Conservation (phyloP, 2,888 invertebrate genomes). For the Eupithecia vulgata region DNA sequence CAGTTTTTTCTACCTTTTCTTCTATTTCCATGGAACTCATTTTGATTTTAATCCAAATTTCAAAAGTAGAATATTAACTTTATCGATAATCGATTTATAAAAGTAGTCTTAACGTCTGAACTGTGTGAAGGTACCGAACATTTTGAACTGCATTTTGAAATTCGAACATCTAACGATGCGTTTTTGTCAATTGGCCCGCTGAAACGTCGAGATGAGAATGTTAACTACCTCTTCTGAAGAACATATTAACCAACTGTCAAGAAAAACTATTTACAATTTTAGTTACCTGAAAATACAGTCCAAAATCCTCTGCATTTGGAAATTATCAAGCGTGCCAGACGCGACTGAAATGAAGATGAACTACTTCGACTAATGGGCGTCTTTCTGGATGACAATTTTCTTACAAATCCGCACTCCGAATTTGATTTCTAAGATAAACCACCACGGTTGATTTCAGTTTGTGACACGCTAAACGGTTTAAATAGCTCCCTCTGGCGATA, state of each 20-base stretch:
- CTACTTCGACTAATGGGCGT: slow-evolving; percentile 80
- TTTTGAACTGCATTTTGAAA: slow-evolving; percentile 56
- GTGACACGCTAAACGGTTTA: slow-evolving; percentile 72
- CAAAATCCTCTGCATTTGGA: slow-evolving; percentile 49
- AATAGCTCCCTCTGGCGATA: slow-evolving; percentile 77
- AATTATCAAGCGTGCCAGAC: slow-evolving; percentile 63
- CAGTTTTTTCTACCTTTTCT: slow-evolving; percentile 60
- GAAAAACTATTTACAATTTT: slow-evolving; percentile 43
- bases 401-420: slow-evolving; percentile 42
- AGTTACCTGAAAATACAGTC: slow-evolving; percentile 45
- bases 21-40: slow-evolving; percentile 56
- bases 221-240: slow-evolving; percentile 76
- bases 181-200: slow-evolving; percentile 80
- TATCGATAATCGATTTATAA: background rate
- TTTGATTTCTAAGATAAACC: slow-evolving; percentile 23
- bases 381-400: slow-evolving; percentile 77
- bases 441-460: slow-evolving; percentile 49
- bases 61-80: background rate
- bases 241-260: slow-evolving; percentile 57
- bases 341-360: slow-evolving; percentile 75
- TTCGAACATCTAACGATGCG: slow-evolving; percentile 73
- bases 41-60: background rate
- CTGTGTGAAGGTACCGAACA: background rate
- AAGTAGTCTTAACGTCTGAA: slow-evolving; percentile 13
- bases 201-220: slow-evolving; percentile 71